A percentile compares a stretch with the other conserved stretches of the same genome.
phyloP scores from a whole-genome alignment of 1,140 invertebrate genomes.

The Cardiocondyla obscurior region DNA sequence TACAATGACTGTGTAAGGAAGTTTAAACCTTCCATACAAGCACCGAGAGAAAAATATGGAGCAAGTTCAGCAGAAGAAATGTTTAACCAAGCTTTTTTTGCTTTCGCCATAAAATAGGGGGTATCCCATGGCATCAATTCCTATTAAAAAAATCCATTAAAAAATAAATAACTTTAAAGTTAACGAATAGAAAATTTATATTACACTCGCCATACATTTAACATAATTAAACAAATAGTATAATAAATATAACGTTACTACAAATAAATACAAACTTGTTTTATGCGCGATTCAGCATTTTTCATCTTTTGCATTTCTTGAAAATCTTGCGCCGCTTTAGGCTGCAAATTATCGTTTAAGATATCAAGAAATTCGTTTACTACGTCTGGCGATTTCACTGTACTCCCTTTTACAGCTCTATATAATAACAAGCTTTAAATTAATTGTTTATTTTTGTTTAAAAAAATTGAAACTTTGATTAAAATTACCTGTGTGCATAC shows the following conservation, averaged over 20 bases:
- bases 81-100: slow-evolving; percentile 89
- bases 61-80: slow-evolving; percentile 88
- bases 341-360: slow-evolving; percentile 88
- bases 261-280: slow-evolving; percentile 65
- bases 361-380: slow-evolving; percentile 92
- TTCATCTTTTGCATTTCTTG: slow-evolving; percentile 91
- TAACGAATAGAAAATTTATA: not conserved
- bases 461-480: not conserved
- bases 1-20: slow-evolving; percentile 92
- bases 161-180: not conserved
- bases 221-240: slow-evolving; percentile 10
- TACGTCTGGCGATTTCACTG: slow-evolving; percentile 91
- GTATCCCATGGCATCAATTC: slow-evolving; percentile 92
- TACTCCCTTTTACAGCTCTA: slow-evolving; percentile 94
- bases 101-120: slow-evolving; percentile 90
- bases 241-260: not conserved
- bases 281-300: slow-evolving; percentile 81
- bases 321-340: slow-evolving; percentile 89
- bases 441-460: not conserved
- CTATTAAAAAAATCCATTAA: slow-evolving; percentile 64
- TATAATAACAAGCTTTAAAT: slow-evolving; percentile 70
- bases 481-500: slow-evolving; percentile 91
- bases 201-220: not conserved
- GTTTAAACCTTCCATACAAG: slow-evolving; percentile 98
- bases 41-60: slow-evolving; percentile 96